phyloP scores from a whole-genome alignment of 2,888 invertebrate genomes.

The Lepidocyrtoides sp. region DNA sequence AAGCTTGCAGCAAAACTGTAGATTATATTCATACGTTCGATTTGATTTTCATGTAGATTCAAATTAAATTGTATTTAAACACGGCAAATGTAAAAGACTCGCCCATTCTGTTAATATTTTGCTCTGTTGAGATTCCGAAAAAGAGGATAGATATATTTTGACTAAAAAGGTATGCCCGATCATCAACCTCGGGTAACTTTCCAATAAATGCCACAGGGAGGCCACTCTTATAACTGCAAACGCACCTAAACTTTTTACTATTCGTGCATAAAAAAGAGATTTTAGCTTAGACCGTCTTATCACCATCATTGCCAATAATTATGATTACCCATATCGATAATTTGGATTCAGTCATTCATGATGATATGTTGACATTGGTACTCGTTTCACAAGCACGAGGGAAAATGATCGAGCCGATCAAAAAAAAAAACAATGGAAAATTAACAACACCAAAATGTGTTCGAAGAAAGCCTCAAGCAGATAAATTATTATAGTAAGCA shows the following conservation, averaged over 20 bases:
- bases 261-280: background rate
- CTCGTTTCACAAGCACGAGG: background rate
- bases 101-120: background rate
- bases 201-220: background rate
- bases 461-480: conserved; percentile 14
- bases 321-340: background rate
- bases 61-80: too few relatives aligned
- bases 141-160: too few relatives aligned
- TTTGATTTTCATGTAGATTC: too few relatives aligned
- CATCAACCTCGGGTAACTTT: background rate
- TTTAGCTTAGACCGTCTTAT: background rate
- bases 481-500: background rate
- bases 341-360: background rate
- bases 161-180: background rate
- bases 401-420: background rate
- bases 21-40: background rate
- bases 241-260: background rate
- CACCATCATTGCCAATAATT: background rate
- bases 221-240: background rate
- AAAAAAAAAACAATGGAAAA: conserved; percentile 24
- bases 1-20: background rate
- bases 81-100: too few relatives aligned
- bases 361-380: background rate
- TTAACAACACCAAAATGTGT: background rate
- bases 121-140: background rate